These are phyloP conservation scores for Pelmatolapia mariae DNA, from an alignment of 2,113 vertebrate genomes.

Conservation along the genomic window DNA sequence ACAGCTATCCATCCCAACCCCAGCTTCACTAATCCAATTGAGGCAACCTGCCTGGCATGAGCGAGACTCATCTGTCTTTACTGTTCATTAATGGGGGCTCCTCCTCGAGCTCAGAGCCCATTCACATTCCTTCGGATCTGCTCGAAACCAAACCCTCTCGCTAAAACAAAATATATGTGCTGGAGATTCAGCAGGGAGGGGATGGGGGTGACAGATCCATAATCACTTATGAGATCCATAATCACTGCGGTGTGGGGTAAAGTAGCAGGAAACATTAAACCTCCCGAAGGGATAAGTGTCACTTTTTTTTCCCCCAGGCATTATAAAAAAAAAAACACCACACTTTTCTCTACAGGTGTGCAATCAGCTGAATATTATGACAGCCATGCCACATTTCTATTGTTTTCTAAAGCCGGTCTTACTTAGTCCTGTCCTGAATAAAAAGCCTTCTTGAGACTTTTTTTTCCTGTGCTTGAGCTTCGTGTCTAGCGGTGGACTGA, in stretches of 20 bases:
- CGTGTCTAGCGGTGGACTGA: slow-evolving; percentile 52
- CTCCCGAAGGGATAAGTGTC: background rate
- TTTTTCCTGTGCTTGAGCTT: slow-evolving; percentile 22
- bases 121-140: slow-evolving; percentile 47
- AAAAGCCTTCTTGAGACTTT: background rate
- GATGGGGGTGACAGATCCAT: background rate
- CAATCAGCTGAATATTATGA: background rate
- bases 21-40: slow-evolving; percentile 63
- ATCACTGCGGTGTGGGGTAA: slow-evolving; percentile 23
- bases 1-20: slow-evolving; percentile 63
- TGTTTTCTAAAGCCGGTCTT: background rate
- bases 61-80: slow-evolving; percentile 66
- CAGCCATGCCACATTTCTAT: background rate
- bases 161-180: background rate
- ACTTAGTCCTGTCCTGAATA: background rate
- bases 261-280: slow-evolving; percentile 31
- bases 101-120: slow-evolving; percentile 11
- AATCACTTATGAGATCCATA: slow-evolving; percentile 38
- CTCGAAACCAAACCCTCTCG: background rate
- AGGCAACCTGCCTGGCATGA: slow-evolving; percentile 66
- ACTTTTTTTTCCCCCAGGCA: background rate
- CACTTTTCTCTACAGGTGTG: background rate
- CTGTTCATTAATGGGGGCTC: slow-evolving; percentile 63
- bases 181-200: background rate
- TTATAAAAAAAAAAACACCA: background rate